Evolutionary conservation across 2,797 vertebrate species (phyloP).

Genomic region (Halcyon chelicuti): DNA sequence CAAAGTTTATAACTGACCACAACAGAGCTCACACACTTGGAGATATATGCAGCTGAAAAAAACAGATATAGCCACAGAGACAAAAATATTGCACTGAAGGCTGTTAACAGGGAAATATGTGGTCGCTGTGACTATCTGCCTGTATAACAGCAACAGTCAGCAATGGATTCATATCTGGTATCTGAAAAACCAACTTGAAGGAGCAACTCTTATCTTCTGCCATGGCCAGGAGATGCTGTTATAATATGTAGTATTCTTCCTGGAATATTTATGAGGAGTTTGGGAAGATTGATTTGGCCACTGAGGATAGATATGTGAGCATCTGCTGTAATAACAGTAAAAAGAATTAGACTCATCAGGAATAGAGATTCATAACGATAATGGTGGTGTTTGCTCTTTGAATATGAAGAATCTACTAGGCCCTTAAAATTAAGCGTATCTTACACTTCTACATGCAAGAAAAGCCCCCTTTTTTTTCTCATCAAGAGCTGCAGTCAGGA

Average conservation of each 20-base stretch:
- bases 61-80: background rate
- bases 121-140: background rate
- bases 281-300: conserved; percentile 64
- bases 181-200: background rate
- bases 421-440: conserved; percentile 23
- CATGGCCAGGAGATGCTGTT: background rate
- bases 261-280: conserved; percentile 64
- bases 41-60: background rate
- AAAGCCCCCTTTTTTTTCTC: background rate
- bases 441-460: background rate
- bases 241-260: background rate
- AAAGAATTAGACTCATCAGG: conserved; percentile 79
- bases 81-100: background rate
- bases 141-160: background rate
- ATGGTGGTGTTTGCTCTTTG: conserved; percentile 49
- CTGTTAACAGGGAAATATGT: background rate
- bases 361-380: conserved; percentile 75
- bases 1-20: background rate
- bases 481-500: background rate
- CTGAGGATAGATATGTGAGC: conserved; percentile 66
- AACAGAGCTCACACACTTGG: background rate
- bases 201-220: background rate
- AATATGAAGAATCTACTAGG: conserved; percentile 68
- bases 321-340: conserved; percentile 74
- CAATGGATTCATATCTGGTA: background rate